phyloP scores from a whole-genome alignment of 2,888 invertebrate genomes.

The Diplolepis rosae region DNA sequence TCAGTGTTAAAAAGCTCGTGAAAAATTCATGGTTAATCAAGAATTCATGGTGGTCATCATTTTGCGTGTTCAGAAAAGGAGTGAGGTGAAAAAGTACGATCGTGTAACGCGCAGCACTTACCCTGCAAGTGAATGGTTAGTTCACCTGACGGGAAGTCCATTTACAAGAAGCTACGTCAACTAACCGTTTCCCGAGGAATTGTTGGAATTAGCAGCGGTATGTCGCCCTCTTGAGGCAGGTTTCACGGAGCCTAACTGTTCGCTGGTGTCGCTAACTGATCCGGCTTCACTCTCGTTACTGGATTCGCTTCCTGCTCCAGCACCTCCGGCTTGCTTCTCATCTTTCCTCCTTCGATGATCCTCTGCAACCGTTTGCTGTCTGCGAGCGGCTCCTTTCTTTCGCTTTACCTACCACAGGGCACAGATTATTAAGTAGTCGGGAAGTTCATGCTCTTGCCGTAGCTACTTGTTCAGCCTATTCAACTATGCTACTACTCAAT shows the following conservation, averaged over 20 bases:
- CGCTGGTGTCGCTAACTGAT: conserved; percentile 70
- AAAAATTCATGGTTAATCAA: conserved; percentile 52
- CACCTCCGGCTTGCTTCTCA: conserved; percentile 66
- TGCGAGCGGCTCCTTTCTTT: conserved; percentile 78
- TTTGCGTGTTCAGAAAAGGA: conserved; percentile 22
- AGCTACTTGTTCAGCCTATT: conserved; percentile 45
- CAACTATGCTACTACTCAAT: conserved; percentile 25
- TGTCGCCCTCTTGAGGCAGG: conserved; percentile 64
- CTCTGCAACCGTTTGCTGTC: conserved; percentile 69
- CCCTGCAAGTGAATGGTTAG: conserved; percentile 61
- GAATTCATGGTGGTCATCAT: conserved; percentile 47
- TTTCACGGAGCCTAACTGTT: conserved; percentile 66
- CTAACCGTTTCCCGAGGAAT: conserved; percentile 72
- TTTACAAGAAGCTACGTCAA: conserved; percentile 62
- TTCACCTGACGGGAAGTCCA: conserved; percentile 60
- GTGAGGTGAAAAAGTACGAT: conserved; percentile 33
- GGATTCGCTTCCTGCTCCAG: conserved; percentile 71
- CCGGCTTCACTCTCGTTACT: conserved; percentile 72
- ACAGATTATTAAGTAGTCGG: conserved; percentile 72
- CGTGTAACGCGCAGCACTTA: conserved; percentile 58
- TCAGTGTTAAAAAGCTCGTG: conserved; percentile 69
- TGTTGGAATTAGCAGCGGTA: conserved; percentile 67
- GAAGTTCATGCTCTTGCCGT: conserved; percentile 69
- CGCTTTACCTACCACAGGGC: conserved; percentile 76
- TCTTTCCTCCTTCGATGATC: conserved; percentile 70